Evolutionary conservation across 2,113 vertebrate species (phyloP).

Genomic region (Nannospalax galili): DNA sequence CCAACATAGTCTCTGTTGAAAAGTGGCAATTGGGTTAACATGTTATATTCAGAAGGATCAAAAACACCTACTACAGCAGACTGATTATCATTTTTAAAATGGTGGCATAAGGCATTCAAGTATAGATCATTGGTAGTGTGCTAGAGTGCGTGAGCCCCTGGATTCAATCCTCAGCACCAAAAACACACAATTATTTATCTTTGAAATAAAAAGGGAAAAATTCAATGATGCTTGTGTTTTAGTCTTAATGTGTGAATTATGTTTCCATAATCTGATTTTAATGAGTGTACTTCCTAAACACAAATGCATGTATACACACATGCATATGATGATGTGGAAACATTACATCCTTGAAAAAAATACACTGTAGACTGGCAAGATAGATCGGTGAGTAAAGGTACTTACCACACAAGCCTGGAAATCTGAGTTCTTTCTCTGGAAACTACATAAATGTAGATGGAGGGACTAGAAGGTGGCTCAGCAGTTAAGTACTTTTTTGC

Average conservation of each 20-base stretch:
- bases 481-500: neutral
- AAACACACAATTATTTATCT: neutral
- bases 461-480: neutral
- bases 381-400: neutral
- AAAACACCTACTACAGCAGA: neutral
- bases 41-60: neutral
- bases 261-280: neutral
- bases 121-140: neutral
- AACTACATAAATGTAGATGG: neutral
- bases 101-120: no score
- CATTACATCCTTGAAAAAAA: conserved; percentile 1
- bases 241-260: neutral
- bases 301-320: neutral
- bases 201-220: neutral
- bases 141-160: neutral
- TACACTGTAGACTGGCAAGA: neutral
- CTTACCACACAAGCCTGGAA: neutral
- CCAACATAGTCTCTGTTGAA: neutral
- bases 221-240: neutral
- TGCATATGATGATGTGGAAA: neutral
- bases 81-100: no score
- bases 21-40: neutral
- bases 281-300: neutral
- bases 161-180: neutral
- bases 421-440: neutral